phyloP scores from a whole-genome alignment of 2,113 vertebrate species.

The Lepisosteus oculatus region DNA sequence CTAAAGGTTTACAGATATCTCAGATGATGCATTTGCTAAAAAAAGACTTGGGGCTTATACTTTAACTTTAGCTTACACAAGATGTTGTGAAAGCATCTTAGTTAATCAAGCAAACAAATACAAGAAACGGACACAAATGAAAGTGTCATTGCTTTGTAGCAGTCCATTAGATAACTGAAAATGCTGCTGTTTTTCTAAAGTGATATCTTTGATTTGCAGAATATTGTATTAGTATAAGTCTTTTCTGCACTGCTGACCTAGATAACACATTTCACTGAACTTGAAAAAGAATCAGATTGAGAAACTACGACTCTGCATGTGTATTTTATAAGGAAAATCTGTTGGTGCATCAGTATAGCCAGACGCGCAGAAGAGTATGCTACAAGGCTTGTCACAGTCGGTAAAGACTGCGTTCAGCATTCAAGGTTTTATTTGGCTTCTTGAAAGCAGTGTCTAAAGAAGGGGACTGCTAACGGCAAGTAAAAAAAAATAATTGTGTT shows the following conservation, averaged over 20 bases:
- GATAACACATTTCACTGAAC: too few species aligned
- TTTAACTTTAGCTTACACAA: background rate
- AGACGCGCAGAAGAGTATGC: background rate
- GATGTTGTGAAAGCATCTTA: background rate
- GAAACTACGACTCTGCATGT: background rate
- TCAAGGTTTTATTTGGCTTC: background rate
- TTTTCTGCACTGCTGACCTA: too few species aligned
- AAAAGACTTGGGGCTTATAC: background rate
- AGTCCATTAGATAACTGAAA: too few species aligned
- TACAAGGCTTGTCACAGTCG: background rate
- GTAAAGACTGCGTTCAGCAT: constrained; percentile 1
- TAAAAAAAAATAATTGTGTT: background rate
- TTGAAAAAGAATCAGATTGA: background rate
- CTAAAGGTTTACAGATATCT: background rate
- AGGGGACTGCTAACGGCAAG: background rate
- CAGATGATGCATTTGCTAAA: background rate
- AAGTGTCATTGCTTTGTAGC: background rate
- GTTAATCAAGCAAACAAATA: constrained; percentile 2
- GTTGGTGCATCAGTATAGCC: background rate
- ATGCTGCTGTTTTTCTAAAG: too few species aligned
- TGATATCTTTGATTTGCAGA: too few species aligned
- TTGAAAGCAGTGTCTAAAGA: background rate
- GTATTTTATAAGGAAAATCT: background rate
- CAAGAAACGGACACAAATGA: constrained; percentile 6
- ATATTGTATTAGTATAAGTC: too few species aligned